phyloP scores from a whole-genome alignment of 1,140 invertebrate genomes.

The Drosophila teissieri region DNA sequence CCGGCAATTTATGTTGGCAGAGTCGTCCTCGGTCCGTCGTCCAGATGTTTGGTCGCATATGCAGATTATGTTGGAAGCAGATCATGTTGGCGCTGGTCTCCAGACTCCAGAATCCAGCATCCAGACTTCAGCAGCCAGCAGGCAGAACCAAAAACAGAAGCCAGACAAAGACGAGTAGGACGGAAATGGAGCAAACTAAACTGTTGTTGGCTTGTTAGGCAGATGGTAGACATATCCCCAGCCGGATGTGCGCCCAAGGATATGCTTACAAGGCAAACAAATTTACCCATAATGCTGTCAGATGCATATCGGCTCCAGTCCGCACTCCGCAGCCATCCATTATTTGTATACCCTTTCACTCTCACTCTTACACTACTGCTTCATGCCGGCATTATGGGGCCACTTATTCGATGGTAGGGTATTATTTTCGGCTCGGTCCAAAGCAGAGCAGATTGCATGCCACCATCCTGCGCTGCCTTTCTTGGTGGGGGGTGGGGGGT shows the following conservation, averaged over 20 bases:
- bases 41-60: constrained; percentile 46
- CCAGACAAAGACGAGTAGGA: not conserved
- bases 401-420: constrained; percentile 6
- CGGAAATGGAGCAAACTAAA: constrained; percentile 40
- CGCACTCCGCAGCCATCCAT: constrained; percentile 1
- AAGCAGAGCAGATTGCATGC: not conserved
- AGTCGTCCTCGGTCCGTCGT: constrained; percentile 8
- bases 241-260: constrained; percentile 59
- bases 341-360: constrained; percentile 27
- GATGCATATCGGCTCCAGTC: constrained; percentile 43
- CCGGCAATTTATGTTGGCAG: constrained; percentile 37
- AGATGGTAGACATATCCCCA: constrained; percentile 51
- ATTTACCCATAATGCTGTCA: constrained; percentile 64
- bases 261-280: constrained; percentile 65
- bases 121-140: not conserved
- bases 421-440: constrained; percentile 10
- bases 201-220: constrained; percentile 51
- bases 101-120: not conserved
- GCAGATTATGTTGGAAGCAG: constrained; percentile 44
- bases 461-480: constrained; percentile 7
- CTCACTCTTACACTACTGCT: not conserved
- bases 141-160: constrained; percentile 1
- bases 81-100: constrained; percentile 19
- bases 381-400: not conserved
- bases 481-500: not conserved